These are phyloP conservation scores for Lerista edwardsae DNA, from an alignment of 2,797 vertebrate genomes.

Conservation along the genomic window DNA sequence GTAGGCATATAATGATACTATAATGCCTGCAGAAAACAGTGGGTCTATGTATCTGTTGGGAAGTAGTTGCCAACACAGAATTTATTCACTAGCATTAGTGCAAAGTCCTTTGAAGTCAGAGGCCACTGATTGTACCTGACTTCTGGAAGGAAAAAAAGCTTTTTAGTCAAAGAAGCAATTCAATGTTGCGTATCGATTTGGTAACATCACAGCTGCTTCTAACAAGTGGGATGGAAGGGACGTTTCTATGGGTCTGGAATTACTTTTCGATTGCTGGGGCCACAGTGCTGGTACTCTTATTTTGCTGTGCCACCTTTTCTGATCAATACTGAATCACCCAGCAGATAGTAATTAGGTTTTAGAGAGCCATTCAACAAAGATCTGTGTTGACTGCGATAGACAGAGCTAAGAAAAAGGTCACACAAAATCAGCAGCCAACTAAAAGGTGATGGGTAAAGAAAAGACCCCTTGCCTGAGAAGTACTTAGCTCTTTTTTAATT, in stretches of 20 bases:
- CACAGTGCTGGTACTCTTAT: conserved; percentile 88
- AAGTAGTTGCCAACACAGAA: conserved; percentile 75
- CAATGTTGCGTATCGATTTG: conserved; percentile 86
- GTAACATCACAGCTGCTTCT: conserved; percentile 89
- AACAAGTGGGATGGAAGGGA: conserved; percentile 87
- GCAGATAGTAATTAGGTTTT: conserved; percentile 91
- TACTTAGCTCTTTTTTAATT: conserved; percentile 97
- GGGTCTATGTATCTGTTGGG: conserved; percentile 65
- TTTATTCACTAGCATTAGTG: conserved; percentile 81
- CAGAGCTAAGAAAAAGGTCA: conserved; percentile 88
- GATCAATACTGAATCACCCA: conserved; percentile 92
- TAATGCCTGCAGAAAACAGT: conserved; percentile 52
- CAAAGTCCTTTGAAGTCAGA: conserved; percentile 84
- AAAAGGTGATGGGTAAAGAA: conserved; percentile 91
- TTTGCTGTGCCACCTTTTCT: conserved; percentile 89
- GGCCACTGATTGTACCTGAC: conserved; percentile 87
- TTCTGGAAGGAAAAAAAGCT: conserved; percentile 78
- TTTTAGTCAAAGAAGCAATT: conserved; percentile 89
- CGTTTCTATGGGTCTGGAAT: conserved; percentile 87
- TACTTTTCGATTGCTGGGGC: conserved; percentile 92
- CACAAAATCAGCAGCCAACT: conserved; percentile 87
- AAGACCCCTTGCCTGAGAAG: conserved; percentile 88
- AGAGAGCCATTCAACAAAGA: conserved; percentile 86
- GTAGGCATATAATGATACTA: conserved; percentile 43
- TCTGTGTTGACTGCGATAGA: conserved; percentile 86